Evolutionary conservation across 2,888 invertebrate species (phyloP).

Genomic region (Pachycephus smyrnensis): DNA sequence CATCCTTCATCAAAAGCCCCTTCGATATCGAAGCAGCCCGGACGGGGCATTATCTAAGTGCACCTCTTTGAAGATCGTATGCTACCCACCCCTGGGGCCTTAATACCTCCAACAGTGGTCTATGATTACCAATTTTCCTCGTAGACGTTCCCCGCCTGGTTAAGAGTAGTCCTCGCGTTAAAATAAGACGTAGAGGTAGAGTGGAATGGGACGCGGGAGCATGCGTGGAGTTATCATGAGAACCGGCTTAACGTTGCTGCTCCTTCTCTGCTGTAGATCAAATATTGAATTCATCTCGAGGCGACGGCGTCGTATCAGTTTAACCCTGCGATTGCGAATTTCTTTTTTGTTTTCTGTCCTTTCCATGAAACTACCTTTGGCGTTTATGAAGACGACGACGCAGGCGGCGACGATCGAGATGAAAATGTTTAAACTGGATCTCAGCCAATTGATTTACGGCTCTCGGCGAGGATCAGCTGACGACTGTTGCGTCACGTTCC

Average conservation of each 20-base stretch:
- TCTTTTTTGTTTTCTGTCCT: not conserved
- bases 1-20: slow-evolving; percentile 66
- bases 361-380: not conserved
- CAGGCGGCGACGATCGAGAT: not conserved
- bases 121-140: slow-evolving; percentile 67
- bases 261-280: not conserved
- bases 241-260: not conserved
- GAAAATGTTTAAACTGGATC: slow-evolving; percentile 24
- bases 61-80: slow-evolving; percentile 66
- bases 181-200: not conserved
- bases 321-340: not conserved
- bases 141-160: slow-evolving; percentile 60
- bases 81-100: slow-evolving; percentile 52
- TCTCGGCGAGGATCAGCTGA: slow-evolving; percentile 23
- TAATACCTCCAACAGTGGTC: slow-evolving; percentile 65
- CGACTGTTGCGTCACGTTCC: slow-evolving; percentile 24
- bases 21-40: slow-evolving; percentile 38
- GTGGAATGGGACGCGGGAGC: not conserved
- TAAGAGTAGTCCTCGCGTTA: not conserved
- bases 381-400: not conserved
- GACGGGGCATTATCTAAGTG: slow-evolving; percentile 66
- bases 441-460: slow-evolving; percentile 22
- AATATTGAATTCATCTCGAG: not conserved
- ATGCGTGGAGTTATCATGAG: not conserved
- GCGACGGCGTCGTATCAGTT: not conserved